Evolutionary conservation across 2,888 invertebrate genomes (phyloP).

Genomic region (Ctena decussata): DNA sequence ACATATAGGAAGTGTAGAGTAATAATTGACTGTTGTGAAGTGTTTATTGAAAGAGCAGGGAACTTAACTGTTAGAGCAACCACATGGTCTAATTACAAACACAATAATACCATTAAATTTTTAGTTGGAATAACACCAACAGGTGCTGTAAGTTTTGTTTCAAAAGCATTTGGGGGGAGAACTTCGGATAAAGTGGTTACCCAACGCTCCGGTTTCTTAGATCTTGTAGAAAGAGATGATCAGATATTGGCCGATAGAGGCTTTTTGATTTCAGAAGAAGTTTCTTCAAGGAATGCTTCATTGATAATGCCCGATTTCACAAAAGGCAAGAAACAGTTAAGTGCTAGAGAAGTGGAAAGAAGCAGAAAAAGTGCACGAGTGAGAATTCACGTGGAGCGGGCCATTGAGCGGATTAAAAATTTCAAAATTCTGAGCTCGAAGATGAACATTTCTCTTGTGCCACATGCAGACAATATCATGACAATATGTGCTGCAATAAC

Average conservation of each 20-base stretch:
- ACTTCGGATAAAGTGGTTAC: too few relatives aligned
- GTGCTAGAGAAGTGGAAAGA: too few relatives aligned
- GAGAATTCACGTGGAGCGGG: not conserved
- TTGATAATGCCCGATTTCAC: not conserved
- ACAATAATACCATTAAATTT: too few relatives aligned
- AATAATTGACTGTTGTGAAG: slow-evolving; percentile 44
- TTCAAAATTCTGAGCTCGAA: too few relatives aligned
- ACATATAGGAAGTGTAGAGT: slow-evolving; percentile 33
- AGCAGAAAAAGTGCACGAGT: not conserved
- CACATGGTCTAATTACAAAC: slow-evolving; percentile 38
- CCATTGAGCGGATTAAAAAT: not conserved
- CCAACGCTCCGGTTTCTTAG: not conserved
- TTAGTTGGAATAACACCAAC: slow-evolving; percentile 63
- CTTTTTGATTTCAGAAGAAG: not conserved
- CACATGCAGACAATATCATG: too few relatives aligned
- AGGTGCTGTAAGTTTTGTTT: slow-evolving; percentile 59
- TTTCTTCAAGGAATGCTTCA: not conserved
- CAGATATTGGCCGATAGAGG: not conserved
- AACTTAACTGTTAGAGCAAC: slow-evolving; percentile 20
- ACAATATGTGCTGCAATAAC: too few relatives aligned
- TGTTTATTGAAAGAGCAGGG: slow-evolving; percentile 28
- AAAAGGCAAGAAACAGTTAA: not conserved
- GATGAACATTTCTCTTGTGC: too few relatives aligned
- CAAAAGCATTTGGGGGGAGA: too few relatives aligned
- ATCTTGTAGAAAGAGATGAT: not conserved